These are phyloP conservation scores for Anagrus nilaparvatae DNA, from an alignment of 1,140 invertebrate genomes.

Conservation along the genomic window DNA sequence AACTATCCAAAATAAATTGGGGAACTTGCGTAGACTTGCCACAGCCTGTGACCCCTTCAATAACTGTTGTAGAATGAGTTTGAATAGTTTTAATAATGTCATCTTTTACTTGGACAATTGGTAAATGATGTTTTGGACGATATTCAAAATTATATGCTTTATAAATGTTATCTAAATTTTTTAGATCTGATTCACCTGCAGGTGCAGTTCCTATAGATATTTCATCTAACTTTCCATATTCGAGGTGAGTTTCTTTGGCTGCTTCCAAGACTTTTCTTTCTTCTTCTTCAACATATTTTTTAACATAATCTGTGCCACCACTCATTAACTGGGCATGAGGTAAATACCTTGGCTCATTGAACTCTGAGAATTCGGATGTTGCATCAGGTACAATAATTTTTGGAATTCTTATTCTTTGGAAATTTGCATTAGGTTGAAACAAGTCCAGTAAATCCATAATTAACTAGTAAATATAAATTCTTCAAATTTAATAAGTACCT, in stretches of 20 bases:
- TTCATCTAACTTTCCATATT: conserved; percentile 19
- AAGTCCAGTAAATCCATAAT: conserved; percentile 20
- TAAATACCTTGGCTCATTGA: conserved; percentile 1
- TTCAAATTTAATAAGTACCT: no score
- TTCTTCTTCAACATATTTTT: conserved; percentile 27
- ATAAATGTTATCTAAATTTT: conserved; percentile 27
- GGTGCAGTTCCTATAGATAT: conserved; percentile 27
- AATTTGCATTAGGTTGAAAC: conserved; percentile 13
- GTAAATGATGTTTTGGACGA: conserved; percentile 19
- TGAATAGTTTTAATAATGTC: conserved; percentile 54
- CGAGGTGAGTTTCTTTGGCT: background rate
- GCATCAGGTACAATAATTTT: conserved; percentile 1
- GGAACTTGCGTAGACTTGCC: conserved; percentile 77
- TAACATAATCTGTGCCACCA: conserved; percentile 24
- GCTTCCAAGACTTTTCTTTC: conserved; percentile 22
- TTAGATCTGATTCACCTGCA: conserved; percentile 10
- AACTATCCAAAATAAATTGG: conserved; percentile 76
- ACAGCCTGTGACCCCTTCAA: conserved; percentile 81
- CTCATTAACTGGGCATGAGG: background rate
- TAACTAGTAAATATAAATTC: no score
- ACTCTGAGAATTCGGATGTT: background rate
- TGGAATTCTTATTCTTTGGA: conserved; percentile 12
- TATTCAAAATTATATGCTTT: conserved; percentile 29
- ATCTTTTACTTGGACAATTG: conserved; percentile 21
- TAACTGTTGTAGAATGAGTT: conserved; percentile 61